Percentiles rank a stretch among this genome's conserved stretches.
Evolutionary conservation across 2,113 vertebrate species (phyloP).

Genomic region (Indicator indicator): DNA sequence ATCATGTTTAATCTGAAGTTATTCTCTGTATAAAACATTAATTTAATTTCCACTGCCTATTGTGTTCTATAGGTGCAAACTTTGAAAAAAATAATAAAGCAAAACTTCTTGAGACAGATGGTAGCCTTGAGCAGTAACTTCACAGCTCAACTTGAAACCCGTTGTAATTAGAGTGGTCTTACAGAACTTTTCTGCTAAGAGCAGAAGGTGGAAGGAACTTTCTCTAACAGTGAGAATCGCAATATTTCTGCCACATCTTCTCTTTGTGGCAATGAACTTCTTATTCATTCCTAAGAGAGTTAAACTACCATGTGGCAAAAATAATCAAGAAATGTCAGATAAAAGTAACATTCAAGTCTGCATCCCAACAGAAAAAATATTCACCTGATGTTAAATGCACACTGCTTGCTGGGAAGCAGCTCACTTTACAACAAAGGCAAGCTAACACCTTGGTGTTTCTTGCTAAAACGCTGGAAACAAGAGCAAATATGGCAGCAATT

Average conservation of each 20-base stretch:
- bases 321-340: not conserved
- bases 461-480: conserved; percentile 53
- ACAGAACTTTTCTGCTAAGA: conserved; percentile 6
- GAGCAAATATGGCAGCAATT: conserved; percentile 76
- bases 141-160: conserved; percentile 61
- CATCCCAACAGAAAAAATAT: not conserved
- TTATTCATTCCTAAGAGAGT: not conserved
- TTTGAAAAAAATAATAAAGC: conserved; percentile 68
- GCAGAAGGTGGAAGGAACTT: conserved; percentile 27
- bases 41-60: conserved; percentile 58
- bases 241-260: not conserved
- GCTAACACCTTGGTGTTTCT: conserved; percentile 49
- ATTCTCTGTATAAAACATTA: conserved; percentile 55
- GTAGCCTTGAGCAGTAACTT: conserved; percentile 69
- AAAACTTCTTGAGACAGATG: conserved; percentile 71
- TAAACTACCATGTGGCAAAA: conserved; percentile 2
- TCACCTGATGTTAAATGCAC: conserved; percentile 28
- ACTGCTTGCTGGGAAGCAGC: not conserved
- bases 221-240: not conserved
- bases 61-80: conserved; percentile 66
- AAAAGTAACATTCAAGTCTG: not conserved
- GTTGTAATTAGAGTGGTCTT: conserved; percentile 35
- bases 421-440: conserved; percentile 38
- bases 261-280: not conserved
- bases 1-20: conserved; percentile 24